Conservation (phyloP, 2,888 invertebrate species). For the Macrosiphum euphorbiae region DNA sequence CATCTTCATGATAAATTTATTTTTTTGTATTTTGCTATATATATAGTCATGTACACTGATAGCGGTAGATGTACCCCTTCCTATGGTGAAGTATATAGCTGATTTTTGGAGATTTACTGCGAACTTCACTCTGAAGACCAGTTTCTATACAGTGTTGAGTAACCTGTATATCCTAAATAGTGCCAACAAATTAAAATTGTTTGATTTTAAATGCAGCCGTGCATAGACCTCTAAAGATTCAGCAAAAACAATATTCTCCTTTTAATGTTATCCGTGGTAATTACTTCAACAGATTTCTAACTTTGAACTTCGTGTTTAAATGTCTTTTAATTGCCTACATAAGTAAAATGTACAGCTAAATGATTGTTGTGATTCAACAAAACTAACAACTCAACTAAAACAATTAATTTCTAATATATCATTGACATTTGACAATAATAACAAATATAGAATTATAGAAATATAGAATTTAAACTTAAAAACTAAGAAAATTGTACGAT, state of each 20-base stretch:
- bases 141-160: too few species aligned
- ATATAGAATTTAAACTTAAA: neutral
- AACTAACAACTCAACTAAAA: neutral
- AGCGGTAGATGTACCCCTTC: too few species aligned
- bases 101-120: too few species aligned
- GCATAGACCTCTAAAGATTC: too few species aligned
- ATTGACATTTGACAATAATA: neutral
- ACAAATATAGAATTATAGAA: constrained; percentile 25
- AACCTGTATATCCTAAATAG: too few species aligned
- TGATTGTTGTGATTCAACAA: neutral
- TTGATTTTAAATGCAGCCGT: too few species aligned
- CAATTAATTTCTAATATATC: neutral
- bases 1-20: too few species aligned
- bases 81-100: too few species aligned
- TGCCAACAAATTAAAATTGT: too few species aligned
- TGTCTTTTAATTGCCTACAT: neutral
- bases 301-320: neutral
- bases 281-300: neutral
- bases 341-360: neutral
- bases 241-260: neutral
- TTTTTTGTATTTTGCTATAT: too few species aligned
- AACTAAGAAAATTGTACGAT: neutral
- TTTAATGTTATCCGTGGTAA: neutral
- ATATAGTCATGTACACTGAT: too few species aligned
- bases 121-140: too few species aligned